Evolutionary conservation across 2,113 vertebrate genomes (phyloP).

Genomic region (Aegithalos caudatus): DNA sequence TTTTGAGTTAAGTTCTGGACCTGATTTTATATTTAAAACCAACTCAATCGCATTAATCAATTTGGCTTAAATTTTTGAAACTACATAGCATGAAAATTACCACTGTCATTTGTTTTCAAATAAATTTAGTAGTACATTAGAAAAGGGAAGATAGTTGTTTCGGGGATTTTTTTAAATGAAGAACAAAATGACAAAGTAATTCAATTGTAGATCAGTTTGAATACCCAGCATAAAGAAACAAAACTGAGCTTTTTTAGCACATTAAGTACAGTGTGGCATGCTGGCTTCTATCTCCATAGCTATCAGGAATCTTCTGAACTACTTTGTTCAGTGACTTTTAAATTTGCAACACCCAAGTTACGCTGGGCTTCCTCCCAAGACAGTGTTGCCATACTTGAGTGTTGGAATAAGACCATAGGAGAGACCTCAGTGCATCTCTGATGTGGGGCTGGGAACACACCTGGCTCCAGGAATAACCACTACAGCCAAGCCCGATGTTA

Average conservation of each 20-base stretch:
- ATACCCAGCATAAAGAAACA: constrained; percentile 67
- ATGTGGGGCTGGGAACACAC: neutral
- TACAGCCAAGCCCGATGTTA: neutral
- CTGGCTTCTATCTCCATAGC: constrained; percentile 29
- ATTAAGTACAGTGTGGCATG: constrained; percentile 40
- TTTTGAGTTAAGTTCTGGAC: neutral
- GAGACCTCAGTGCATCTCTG: neutral
- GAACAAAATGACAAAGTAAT: constrained; percentile 74
- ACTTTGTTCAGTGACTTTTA: neutral
- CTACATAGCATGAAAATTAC: neutral
- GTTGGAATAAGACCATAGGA: neutral
- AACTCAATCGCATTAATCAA: neutral
- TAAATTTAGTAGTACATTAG: constrained; percentile 71
- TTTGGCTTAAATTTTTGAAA: neutral
- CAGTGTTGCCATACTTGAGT: neutral
- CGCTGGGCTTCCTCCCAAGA: neutral
- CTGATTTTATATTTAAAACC: neutral
- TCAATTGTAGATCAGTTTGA: constrained; percentile 65
- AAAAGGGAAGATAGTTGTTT: constrained; percentile 77
- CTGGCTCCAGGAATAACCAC: neutral
- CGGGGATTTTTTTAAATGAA: constrained; percentile 6
- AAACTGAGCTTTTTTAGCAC: constrained; percentile 17
- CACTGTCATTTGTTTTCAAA: neutral
- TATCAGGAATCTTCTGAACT: constrained; percentile 1
- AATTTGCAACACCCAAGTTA: neutral